Conservation (phyloP, 2,797 vertebrate genomes). For the Vireo griseus region DNA sequence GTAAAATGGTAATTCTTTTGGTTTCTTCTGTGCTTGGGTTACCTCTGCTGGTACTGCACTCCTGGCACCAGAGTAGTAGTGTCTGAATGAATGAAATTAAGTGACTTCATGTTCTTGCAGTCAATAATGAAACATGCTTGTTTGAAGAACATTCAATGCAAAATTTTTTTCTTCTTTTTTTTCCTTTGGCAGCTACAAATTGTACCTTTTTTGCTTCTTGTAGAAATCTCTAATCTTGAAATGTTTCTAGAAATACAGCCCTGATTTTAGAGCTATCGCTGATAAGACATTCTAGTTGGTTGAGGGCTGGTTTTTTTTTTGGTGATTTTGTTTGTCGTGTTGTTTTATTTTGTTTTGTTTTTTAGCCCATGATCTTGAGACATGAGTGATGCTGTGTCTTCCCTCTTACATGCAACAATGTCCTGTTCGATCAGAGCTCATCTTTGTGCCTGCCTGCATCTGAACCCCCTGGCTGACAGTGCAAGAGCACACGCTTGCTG, state of each 20-base stretch:
- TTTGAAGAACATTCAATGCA: background rate
- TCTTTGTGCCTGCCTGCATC: background rate
- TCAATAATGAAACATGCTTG: background rate
- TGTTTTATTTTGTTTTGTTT: background rate
- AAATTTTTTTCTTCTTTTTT: too few species aligned
- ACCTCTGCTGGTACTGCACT: background rate
- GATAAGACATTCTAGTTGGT: background rate
- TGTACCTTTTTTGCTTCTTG: background rate
- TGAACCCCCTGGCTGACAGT: background rate
- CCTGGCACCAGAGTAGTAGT: background rate
- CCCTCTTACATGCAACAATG: accelerated
- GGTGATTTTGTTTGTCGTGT: background rate
- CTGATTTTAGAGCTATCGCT: background rate
- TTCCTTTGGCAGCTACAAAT: background rate
- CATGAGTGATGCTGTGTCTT: background rate
- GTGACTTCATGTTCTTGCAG: background rate
- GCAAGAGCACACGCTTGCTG: background rate
- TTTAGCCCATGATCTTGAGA: background rate
- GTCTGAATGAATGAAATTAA: background rate
- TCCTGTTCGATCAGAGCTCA: background rate
- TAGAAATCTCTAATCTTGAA: background rate
- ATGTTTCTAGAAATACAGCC: background rate
- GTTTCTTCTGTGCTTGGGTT: background rate
- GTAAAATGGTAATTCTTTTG: background rate
- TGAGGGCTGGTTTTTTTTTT: background rate